phyloP scores from a whole-genome alignment of 2,888 invertebrate genomes.

The Pyralis farinalis region DNA sequence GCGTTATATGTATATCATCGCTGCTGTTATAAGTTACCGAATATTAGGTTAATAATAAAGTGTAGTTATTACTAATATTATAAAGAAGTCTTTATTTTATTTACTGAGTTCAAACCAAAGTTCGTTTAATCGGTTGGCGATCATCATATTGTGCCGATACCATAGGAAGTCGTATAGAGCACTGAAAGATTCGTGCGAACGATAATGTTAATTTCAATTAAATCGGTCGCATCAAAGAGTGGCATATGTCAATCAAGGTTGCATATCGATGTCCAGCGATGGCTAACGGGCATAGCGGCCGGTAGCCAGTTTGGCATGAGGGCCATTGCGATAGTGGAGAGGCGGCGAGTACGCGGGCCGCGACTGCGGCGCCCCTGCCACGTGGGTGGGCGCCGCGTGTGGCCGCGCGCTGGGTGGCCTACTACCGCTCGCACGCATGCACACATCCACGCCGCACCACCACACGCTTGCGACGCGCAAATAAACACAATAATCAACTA shows the following conservation, averaged over 20 bases:
- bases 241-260: slow-evolving; percentile 55
- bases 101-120: no score
- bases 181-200: slow-evolving; percentile 6
- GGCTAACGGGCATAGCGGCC: slow-evolving; percentile 14
- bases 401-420: slow-evolving; percentile 78
- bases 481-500: slow-evolving; percentile 79
- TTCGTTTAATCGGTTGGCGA: no score
- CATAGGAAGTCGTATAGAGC: slow-evolving; percentile 12
- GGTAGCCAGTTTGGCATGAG: slow-evolving; percentile 33
- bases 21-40: no score
- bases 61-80: no score
- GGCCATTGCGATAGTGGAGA: slow-evolving; percentile 23
- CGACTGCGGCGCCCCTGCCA: slow-evolving; percentile 67
- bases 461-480: slow-evolving; percentile 66
- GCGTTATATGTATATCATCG: no score
- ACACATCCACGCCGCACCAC: slow-evolving; percentile 58
- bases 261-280: slow-evolving; percentile 38
- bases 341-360: slow-evolving; percentile 33
- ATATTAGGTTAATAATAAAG: no score
- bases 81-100: no score
- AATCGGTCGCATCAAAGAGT: slow-evolving; percentile 35
- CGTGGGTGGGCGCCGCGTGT: slow-evolving; percentile 79
- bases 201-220: slow-evolving; percentile 40
- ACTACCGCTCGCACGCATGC: slow-evolving; percentile 62
- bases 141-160: slow-evolving; percentile 1